phyloP scores from a whole-genome alignment of 2,888 invertebrate genomes.

The Xylota sylvarum region DNA sequence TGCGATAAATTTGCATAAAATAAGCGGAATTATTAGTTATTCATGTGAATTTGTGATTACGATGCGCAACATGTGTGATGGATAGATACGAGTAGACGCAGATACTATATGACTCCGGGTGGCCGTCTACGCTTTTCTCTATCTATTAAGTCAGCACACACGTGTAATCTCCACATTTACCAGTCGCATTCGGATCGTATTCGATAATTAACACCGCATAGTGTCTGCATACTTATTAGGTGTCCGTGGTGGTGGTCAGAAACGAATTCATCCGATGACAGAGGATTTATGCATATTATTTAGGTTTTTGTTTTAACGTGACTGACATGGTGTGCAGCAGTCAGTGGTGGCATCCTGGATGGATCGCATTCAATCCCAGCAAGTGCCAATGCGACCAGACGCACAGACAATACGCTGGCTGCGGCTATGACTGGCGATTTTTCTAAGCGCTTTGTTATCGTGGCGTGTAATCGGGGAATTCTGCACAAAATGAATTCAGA shows the following conservation, averaged over 20 bases:
- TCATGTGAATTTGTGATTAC: slow-evolving; percentile 70
- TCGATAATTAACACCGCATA: slow-evolving; percentile 76
- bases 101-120: slow-evolving; percentile 66
- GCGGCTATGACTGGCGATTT: slow-evolving; percentile 19
- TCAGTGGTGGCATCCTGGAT: slow-evolving; percentile 8
- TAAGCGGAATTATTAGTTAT: slow-evolving; percentile 72
- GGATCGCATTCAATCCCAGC: slow-evolving; percentile 50
- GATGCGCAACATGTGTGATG: slow-evolving; percentile 75
- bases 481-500: slow-evolving; percentile 63
- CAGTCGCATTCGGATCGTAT: slow-evolving; percentile 73
- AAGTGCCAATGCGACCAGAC: slow-evolving; percentile 64
- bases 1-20: slow-evolving; percentile 61
- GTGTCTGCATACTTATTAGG: slow-evolving; percentile 76
- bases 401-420: slow-evolving; percentile 31
- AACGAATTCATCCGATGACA: slow-evolving; percentile 64
- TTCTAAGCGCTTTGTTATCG: slow-evolving; percentile 58
- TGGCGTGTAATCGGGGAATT: slow-evolving; percentile 62
- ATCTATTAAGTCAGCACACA: slow-evolving; percentile 71
- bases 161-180: slow-evolving; percentile 70
- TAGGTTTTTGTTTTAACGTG: slow-evolving; percentile 71
- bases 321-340: slow-evolving; percentile 34
- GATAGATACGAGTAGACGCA: slow-evolving; percentile 48
- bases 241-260: slow-evolving; percentile 67
- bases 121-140: slow-evolving; percentile 63
- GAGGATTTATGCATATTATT: slow-evolving; percentile 75